Percentiles rank a stretch among this genome's conserved stretches.
Evolutionary conservation across 2,113 vertebrate genomes (phyloP).

Genomic region (Varanus komodoensis): DNA sequence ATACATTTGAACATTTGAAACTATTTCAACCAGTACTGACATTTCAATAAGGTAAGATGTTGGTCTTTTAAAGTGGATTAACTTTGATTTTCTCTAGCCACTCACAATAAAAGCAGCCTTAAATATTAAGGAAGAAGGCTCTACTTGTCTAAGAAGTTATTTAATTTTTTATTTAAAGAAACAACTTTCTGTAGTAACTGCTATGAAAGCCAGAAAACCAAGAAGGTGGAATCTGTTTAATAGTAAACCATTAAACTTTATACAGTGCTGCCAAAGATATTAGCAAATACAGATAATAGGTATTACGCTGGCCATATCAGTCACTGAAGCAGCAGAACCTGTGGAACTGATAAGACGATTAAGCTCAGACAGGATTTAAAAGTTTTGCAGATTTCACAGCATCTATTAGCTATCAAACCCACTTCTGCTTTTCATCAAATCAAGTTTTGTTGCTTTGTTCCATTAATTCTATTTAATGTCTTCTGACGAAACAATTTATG

Average conservation of each 20-base stretch:
- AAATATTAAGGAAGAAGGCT: neutral
- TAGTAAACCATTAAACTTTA: neutral
- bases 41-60: neutral
- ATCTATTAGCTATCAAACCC: conserved; percentile 56
- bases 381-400: conserved; percentile 63
- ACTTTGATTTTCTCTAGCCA: neutral
- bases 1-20: neutral
- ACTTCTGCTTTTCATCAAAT: conserved; percentile 63
- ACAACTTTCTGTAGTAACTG: neutral
- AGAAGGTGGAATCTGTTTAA: rapidly evolving
- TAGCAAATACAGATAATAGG: conserved; percentile 1
- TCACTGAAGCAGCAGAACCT: neutral
- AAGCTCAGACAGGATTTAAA: conserved; percentile 74
- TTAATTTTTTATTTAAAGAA: neutral
- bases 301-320: neutral
- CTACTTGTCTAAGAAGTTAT: neutral
- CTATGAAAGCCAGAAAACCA: neutral
- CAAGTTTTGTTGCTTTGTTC: conserved; percentile 38
- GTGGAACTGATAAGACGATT: conserved; percentile 61
- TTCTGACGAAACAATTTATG: neutral
- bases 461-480: conserved; percentile 36
- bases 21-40: neutral
- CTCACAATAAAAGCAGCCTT: neutral
- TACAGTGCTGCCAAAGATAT: neutral
- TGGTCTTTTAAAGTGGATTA: neutral